phyloP scores from a whole-genome alignment of 2,888 invertebrate genomes.

The Ormyrus pomaceus region DNA sequence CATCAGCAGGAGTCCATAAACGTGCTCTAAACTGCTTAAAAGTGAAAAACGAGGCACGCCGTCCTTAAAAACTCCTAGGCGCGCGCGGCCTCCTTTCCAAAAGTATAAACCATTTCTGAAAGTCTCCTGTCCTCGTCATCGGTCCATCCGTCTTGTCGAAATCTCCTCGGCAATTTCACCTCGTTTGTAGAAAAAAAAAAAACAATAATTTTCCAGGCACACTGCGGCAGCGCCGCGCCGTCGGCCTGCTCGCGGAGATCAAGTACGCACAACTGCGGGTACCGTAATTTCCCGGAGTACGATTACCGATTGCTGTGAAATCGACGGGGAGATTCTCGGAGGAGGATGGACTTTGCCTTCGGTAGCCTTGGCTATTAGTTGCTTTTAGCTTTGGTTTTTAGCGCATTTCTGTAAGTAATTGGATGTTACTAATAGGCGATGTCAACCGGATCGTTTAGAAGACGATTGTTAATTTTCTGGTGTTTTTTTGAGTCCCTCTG shows the following conservation, averaged over 20 bases:
- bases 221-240: background rate
- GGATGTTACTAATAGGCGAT: background rate
- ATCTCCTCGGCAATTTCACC: background rate
- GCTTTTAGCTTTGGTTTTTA: constrained; percentile 24
- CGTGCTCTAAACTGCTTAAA: no score
- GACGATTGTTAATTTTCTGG: constrained; percentile 21
- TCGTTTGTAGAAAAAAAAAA: background rate
- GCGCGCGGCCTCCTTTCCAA: constrained; percentile 18
- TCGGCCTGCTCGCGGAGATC: background rate
- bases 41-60: no score
- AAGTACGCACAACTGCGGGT: background rate
- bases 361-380: constrained; percentile 39
- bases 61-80: no score
- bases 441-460: constrained; percentile 33
- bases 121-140: background rate
- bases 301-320: constrained; percentile 41
- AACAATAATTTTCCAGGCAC: background rate
- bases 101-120: constrained; percentile 17
- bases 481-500: background rate
- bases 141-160: background rate
- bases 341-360: background rate
- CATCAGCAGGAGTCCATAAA: no score
- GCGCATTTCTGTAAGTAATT: constrained; percentile 22
- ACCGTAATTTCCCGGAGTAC: constrained; percentile 52
- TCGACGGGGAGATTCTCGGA: constrained; percentile 28